A percentile compares a stretch with the other conserved stretches of the same genome.
Conservation (phyloP, 1,140 invertebrate species). For the Leptopilina boulardi region DNA sequence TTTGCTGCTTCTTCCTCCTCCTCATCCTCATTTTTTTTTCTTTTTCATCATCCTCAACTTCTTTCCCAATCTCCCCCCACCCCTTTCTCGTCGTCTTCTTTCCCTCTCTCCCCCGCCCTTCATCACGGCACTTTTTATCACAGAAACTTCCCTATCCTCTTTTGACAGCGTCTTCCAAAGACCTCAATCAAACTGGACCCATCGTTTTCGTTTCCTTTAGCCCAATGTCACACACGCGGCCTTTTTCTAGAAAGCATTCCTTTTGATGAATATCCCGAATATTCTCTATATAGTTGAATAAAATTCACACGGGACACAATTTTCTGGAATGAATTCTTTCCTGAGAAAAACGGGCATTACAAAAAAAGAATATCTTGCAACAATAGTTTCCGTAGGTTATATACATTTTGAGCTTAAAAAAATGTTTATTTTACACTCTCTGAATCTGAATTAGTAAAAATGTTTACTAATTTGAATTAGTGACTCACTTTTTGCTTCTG, state of each 20-base stretch:
- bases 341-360: background rate
- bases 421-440: too few species aligned
- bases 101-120: constrained; percentile 41
- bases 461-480: too few species aligned
- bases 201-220: constrained; percentile 56
- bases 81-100: constrained; percentile 51
- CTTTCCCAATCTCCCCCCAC: constrained; percentile 54
- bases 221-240: constrained; percentile 11
- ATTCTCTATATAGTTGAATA: background rate
- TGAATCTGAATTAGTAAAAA: too few species aligned
- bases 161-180: constrained; percentile 52
- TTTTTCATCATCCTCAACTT: constrained; percentile 54
- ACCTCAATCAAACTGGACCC: constrained; percentile 69
- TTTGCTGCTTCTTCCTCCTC: constrained; percentile 46
- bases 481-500: too few species aligned
- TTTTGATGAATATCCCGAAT: constrained; percentile 31
- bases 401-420: too few species aligned
- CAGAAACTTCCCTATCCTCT: constrained; percentile 35
- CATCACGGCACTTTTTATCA: constrained; percentile 35
- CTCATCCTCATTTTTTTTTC: constrained; percentile 50
- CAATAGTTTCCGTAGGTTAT: too few species aligned
- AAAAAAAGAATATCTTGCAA: background rate
- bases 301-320: background rate
- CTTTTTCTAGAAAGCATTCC: constrained; percentile 35
- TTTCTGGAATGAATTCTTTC: background rate